Conservation (phyloP, 2,113 vertebrate species). For the Ochotona curzoniae region DNA sequence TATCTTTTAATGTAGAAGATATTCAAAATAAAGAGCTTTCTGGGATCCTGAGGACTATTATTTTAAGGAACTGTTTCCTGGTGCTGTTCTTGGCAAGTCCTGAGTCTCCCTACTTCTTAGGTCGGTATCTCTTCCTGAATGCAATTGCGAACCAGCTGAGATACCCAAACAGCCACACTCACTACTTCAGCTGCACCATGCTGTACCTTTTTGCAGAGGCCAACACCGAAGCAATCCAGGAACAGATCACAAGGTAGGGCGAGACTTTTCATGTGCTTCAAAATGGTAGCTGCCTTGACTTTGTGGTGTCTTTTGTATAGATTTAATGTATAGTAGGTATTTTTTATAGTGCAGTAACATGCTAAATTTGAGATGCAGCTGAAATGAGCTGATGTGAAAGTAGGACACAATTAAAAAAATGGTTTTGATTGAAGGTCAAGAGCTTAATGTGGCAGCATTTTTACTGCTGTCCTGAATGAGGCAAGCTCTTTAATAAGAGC, state of each 20-base stretch:
- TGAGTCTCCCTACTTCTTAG: slow-evolving; percentile 80
- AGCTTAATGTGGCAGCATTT: background rate
- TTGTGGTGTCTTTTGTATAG: background rate
- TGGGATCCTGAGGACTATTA: background rate
- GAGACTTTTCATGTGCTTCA: background rate
- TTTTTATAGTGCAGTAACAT: background rate
- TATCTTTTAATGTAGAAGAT: background rate
- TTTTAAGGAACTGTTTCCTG: background rate
- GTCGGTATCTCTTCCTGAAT: slow-evolving; percentile 98
- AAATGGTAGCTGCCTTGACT: background rate
- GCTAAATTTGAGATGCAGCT: background rate
- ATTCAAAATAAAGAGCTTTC: background rate
- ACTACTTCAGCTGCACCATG: slow-evolving; percentile 99
- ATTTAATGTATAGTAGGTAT: background rate
- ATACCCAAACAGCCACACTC: slow-evolving; percentile 99
- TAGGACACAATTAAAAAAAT: background rate
- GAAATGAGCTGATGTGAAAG: background rate
- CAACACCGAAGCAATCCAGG: slow-evolving; percentile 99
- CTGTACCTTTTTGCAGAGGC: slow-evolving; percentile 99
- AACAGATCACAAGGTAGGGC: slow-evolving; percentile 96
- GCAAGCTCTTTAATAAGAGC: background rate
- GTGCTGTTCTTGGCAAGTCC: background rate
- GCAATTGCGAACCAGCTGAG: slow-evolving; percentile 99
- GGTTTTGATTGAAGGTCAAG: background rate
- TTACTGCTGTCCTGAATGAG: background rate